Conservation (phyloP, 2,113 vertebrate species). For the Bos indicus region DNA sequence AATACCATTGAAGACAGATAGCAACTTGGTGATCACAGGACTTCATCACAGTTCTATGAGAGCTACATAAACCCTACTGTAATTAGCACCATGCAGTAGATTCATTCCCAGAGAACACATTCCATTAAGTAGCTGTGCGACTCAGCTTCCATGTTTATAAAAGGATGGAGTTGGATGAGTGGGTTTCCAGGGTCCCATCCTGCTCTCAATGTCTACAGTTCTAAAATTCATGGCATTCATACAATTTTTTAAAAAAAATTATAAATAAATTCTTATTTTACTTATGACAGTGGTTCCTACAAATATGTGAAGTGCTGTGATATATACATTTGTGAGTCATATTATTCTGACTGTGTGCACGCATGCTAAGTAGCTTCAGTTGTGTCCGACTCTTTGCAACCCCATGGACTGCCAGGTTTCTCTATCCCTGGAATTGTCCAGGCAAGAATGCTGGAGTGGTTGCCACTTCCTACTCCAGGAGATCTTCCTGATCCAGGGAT, state of each 20-base stretch:
- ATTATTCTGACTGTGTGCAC: not conserved
- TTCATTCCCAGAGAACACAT: slow-evolving; percentile 31
- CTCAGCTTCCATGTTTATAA: not conserved
- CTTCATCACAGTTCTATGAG: slow-evolving; percentile 46
- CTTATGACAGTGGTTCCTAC: not conserved
- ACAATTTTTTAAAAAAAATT: not conserved
- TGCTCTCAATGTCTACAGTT: not conserved
- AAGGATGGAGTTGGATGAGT: not conserved
- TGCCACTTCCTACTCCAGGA: not conserved
- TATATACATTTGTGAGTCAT: not conserved
- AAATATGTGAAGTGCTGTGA: not conserved
- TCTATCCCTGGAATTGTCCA: not conserved
- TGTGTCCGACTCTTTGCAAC: not conserved
- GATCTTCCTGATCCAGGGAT: not conserved
- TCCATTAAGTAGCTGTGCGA: slow-evolving; percentile 41
- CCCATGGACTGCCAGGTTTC: not conserved
- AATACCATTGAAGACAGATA: slow-evolving; percentile 35
- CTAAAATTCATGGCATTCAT: not conserved
- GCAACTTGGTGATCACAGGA: slow-evolving; percentile 45
- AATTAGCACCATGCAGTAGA: slow-evolving; percentile 63
- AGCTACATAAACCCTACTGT: slow-evolving; percentile 37
- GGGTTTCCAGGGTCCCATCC: not conserved
- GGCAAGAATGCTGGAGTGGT: not conserved
- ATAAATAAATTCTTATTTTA: slow-evolving; percentile 1
- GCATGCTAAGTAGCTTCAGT: not conserved